Percentiles rank a stretch among this genome's conserved stretches.
These are phyloP conservation scores for Pelobates cultripes DNA, from an alignment of 2,797 vertebrate species.

Conservation along the genomic window DNA sequence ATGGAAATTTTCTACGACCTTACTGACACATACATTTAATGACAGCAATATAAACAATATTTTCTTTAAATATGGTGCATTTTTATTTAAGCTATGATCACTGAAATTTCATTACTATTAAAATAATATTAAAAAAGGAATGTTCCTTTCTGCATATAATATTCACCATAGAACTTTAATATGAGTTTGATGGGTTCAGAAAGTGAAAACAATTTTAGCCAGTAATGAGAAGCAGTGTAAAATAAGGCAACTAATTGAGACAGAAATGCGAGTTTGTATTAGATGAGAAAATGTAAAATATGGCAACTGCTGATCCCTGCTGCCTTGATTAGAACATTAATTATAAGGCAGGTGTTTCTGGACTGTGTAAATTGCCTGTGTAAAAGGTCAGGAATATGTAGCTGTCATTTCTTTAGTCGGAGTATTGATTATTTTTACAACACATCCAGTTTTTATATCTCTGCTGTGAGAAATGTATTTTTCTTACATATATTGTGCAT, in stretches of 20 bases:
- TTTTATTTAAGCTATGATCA: constrained; percentile 28
- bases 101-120: constrained; percentile 33
- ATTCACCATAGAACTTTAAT: constrained; percentile 43
- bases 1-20: not conserved
- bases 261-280: constrained; percentile 56
- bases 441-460: constrained; percentile 65
- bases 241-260: constrained; percentile 71
- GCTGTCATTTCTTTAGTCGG: constrained; percentile 65
- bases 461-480: constrained; percentile 49
- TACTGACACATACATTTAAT: constrained; percentile 6
- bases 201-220: constrained; percentile 75
- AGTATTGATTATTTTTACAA: constrained; percentile 67
- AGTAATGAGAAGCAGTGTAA: constrained; percentile 71
- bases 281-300: constrained; percentile 47
- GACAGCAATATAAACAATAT: constrained; percentile 22
- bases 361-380: constrained; percentile 69
- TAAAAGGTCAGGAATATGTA: constrained; percentile 74
- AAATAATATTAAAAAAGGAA: constrained; percentile 15
- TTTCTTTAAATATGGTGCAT: constrained; percentile 24
- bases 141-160: constrained; percentile 32
- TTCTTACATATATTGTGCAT: constrained; percentile 20
- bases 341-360: constrained; percentile 75
- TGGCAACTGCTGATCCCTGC: constrained; percentile 58
- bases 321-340: constrained; percentile 77
- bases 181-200: constrained; percentile 69